Conservation (phyloP, 2,113 vertebrate genomes). For the Cettia cetti region DNA sequence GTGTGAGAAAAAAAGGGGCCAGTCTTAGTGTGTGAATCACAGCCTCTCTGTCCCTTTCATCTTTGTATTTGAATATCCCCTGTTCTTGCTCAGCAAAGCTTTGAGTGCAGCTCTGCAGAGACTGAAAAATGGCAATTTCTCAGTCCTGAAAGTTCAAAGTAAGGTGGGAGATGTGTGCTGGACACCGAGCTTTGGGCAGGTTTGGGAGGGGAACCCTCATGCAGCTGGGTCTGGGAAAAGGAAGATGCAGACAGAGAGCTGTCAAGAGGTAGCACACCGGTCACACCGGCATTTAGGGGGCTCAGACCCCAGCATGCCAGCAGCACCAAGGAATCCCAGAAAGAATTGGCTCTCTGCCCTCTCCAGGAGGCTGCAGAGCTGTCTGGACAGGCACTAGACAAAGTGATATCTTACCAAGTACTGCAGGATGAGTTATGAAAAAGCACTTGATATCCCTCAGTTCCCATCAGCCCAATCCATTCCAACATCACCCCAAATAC, state of each 20-base stretch:
- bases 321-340: background rate
- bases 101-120: background rate
- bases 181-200: background rate
- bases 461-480: background rate
- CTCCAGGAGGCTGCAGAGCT: fast-evolving
- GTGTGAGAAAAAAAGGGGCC: background rate
- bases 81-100: background rate
- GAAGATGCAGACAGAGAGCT: background rate
- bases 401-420: background rate
- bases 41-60: background rate
- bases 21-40: background rate
- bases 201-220: background rate
- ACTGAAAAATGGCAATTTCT: background rate
- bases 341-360: background rate
- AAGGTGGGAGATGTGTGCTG: background rate
- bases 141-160: background rate
- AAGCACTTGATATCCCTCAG: background rate
- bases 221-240: background rate
- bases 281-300: background rate
- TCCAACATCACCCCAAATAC: background rate
- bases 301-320: too few relatives aligned
- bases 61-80: background rate
- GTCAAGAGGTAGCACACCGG: fast-evolving
- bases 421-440: background rate
- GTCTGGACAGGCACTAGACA: background rate